Evolutionary conservation across 1,140 invertebrate species (phyloP), one percentile per base, ranked within the genome.

Genomic region (Microplitis demolitor): DNA sequence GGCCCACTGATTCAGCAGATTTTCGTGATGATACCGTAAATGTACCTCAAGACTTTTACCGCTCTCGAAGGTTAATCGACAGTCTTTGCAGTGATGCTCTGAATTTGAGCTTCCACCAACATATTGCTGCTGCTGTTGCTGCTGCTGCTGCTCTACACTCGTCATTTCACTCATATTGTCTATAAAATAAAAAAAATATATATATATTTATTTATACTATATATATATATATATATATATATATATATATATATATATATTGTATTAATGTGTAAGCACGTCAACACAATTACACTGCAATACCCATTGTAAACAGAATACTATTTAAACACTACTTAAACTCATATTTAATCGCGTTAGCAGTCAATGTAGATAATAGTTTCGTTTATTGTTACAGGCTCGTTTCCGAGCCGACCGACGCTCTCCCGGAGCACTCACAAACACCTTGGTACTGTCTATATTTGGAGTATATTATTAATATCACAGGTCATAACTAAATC

Each of bases 11-110:
- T 88, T 92, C 72, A 93, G 84, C 68, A 94, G 84, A 77, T 93
- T 93, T 78, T 93, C 92, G 78, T 93, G 92, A 76, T 95, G 93
- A 79, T 95, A 94, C 74, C 91, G 90, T 73, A 94, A 85, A 86
- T 95, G 93, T 69, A 94, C 93, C 76, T 94, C 91, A 61, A 94
- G 87, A 54, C 92, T 93, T 74, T 91, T 91, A 39, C 90, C 88
- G 77, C 92, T 91, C 78, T 94, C 92, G 78, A 94, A 91, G 76
- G 89, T 90, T 45, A 94, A 79, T 75, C 91, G 90, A 87, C 93
- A 94, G 82, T 93, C 91, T 80, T 92, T 91, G 85, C 93, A 95
- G 76, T 90, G 89, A 78, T 89, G 88, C 69, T 90, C 82, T 76
- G 84, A 75, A 84, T 84, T 77, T 78, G 87, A 74, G 82, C 84